Percentiles rank a stretch among this genome's conserved stretches.
These are phyloP conservation scores for Acanthosoma haemorrhoidale DNA, from an alignment of 2,888 invertebrate species.

Conservation along the genomic window DNA sequence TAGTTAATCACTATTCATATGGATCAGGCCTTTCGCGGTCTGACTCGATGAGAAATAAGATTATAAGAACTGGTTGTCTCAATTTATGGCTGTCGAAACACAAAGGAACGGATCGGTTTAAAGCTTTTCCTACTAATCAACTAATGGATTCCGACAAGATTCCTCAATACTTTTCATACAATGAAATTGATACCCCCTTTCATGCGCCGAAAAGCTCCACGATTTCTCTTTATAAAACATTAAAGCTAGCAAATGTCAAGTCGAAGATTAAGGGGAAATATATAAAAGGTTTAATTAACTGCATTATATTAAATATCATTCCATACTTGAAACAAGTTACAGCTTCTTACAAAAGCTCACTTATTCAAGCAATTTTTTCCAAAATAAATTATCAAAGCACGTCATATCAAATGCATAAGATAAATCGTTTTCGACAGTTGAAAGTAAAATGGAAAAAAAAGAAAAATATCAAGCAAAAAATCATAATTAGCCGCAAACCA, in stretches of 20 bases:
- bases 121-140: background rate
- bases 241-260: background rate
- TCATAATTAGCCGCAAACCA: too few species aligned
- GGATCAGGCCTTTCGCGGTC: background rate
- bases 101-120: background rate
- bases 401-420: too few species aligned
- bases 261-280: background rate
- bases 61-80: background rate
- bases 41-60: background rate
- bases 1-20: background rate
- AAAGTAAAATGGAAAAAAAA: too few species aligned
- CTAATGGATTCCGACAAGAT: background rate
- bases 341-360: background rate
- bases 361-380: background rate
- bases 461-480: too few species aligned
- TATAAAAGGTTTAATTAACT: background rate
- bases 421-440: too few species aligned
- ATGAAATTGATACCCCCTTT: background rate
- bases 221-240: background rate
- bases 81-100: background rate
- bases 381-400: background rate
- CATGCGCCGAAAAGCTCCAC: background rate
- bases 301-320: background rate
- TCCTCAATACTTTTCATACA: background rate
- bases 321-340: background rate